Conservation (phyloP, 1,140 invertebrate species). For the Globodera rostochiensis region DNA sequence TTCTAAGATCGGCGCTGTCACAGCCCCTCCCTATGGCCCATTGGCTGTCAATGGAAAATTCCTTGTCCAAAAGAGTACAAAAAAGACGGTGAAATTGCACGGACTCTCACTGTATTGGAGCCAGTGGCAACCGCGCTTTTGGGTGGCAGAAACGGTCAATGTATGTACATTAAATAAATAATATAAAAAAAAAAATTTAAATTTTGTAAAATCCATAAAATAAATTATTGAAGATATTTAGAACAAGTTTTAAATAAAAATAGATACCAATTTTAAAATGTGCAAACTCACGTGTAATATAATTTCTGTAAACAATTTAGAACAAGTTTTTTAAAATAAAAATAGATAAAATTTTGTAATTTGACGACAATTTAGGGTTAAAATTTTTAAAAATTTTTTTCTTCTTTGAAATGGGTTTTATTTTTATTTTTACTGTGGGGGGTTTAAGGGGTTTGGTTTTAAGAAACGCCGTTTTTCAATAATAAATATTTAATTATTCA, state of each 20-base stretch:
- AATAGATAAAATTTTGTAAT: too few species aligned
- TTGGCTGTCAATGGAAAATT: constrained; percentile 12
- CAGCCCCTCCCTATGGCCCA: constrained; percentile 28
- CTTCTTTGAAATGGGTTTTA: not conserved
- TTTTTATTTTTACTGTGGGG: too few species aligned
- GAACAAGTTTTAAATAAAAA: too few species aligned
- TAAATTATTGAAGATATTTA: too few species aligned
- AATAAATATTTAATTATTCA: not conserved
- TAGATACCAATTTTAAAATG: too few species aligned
- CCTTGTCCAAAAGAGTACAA: constrained; percentile 5
- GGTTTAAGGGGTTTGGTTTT: too few species aligned
- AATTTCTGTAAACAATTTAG: too few species aligned
- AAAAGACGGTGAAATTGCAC: constrained; percentile 5
- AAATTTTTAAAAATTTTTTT: too few species aligned
- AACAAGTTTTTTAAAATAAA: too few species aligned
- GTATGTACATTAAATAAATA: not conserved
- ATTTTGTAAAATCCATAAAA: not conserved
- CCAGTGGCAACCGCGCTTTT: constrained; percentile 28
- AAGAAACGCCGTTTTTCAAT: not conserved
- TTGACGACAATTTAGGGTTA: too few species aligned
- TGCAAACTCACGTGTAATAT: too few species aligned
- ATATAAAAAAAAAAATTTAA: not conserved
- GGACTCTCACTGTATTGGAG: constrained; percentile 32
- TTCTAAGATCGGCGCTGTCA: too few species aligned
- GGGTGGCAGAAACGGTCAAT: constrained; percentile 7